These are phyloP conservation scores for Tenebrosternarchus preto DNA, from an alignment of 2,113 vertebrate species.

Conservation along the genomic window DNA sequence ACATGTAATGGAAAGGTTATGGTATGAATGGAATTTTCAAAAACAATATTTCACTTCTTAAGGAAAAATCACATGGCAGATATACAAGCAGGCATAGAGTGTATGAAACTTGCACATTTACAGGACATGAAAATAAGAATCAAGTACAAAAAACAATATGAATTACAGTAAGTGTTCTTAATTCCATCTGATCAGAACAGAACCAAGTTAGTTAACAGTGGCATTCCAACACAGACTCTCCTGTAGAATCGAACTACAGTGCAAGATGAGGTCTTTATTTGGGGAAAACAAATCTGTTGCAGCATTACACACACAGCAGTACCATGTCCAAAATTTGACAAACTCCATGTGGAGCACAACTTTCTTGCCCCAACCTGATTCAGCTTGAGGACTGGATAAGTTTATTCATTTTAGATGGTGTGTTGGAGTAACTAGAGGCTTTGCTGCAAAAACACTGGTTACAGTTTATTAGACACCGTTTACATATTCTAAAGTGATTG, in stretches of 20 bases:
- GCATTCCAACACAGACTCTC: no score
- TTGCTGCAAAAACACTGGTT: neutral
- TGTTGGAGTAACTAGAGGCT: neutral
- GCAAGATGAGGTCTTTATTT: slow-evolving; percentile 19
- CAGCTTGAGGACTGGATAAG: neutral
- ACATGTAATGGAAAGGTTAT: slow-evolving; percentile 5
- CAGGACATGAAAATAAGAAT: slow-evolving; percentile 3
- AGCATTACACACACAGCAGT: neutral
- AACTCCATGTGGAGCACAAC: neutral
- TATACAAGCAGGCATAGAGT: neutral
- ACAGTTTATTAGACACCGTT: neutral
- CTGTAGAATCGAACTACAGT: neutral
- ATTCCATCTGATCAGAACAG: neutral
- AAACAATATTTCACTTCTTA: neutral
- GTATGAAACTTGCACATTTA: neutral
- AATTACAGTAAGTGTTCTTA: slow-evolving; percentile 3
- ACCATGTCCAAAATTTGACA: slow-evolving; percentile 2
- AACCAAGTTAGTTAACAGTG: slow-evolving; percentile 3
- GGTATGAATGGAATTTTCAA: slow-evolving; percentile 17
- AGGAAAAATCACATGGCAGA: slow-evolving; percentile 6
- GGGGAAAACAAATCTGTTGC: neutral
- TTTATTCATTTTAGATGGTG: neutral
- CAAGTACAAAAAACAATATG: neutral
- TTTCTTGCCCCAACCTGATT: neutral
- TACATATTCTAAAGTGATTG: neutral